Evolutionary conservation across 2,888 invertebrate species (phyloP).

Genomic region (Hydropsyche betteni): DNA sequence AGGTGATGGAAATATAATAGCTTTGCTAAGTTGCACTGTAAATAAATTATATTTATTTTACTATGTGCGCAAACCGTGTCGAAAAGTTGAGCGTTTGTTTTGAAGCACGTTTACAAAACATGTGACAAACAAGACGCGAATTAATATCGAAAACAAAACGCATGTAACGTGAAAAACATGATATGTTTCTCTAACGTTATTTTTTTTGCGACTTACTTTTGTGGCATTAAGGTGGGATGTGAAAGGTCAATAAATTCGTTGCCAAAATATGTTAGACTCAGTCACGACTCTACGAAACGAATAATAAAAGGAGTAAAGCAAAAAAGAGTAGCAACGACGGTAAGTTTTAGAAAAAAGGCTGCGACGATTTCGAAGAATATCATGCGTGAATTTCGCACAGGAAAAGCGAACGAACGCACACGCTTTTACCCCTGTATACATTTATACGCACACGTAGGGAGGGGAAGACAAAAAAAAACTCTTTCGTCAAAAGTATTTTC

Average conservation of each 20-base stretch:
- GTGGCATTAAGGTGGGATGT: slow-evolving; percentile 24
- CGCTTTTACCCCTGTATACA: background rate
- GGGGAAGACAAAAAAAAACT: slow-evolving; percentile 33
- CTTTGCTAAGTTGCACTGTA: no score
- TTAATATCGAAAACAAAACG: no score
- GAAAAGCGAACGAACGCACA: slow-evolving; percentile 5
- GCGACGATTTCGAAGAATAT: slow-evolving; percentile 32
- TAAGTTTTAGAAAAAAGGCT: slow-evolving; percentile 25
- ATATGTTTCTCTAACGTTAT: background rate
- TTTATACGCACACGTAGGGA: background rate
- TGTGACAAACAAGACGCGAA: no score
- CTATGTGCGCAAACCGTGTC: no score
- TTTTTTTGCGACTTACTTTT: background rate
- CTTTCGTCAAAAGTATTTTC: slow-evolving; percentile 38
- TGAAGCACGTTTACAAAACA: no score
- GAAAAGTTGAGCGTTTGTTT: no score
- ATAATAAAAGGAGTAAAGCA: slow-evolving; percentile 14
- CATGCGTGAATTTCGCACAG: slow-evolving; percentile 27
- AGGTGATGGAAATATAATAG: no score
- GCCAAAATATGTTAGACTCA: slow-evolving; percentile 32
- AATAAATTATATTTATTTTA: no score
- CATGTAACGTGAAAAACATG: background rate
- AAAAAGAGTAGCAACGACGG: background rate
- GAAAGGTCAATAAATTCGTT: slow-evolving; percentile 33
- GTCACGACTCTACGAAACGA: slow-evolving; percentile 24